phyloP scores from a whole-genome alignment of 2,888 invertebrate genomes.

The Scaptomyza caliginosa region DNA sequence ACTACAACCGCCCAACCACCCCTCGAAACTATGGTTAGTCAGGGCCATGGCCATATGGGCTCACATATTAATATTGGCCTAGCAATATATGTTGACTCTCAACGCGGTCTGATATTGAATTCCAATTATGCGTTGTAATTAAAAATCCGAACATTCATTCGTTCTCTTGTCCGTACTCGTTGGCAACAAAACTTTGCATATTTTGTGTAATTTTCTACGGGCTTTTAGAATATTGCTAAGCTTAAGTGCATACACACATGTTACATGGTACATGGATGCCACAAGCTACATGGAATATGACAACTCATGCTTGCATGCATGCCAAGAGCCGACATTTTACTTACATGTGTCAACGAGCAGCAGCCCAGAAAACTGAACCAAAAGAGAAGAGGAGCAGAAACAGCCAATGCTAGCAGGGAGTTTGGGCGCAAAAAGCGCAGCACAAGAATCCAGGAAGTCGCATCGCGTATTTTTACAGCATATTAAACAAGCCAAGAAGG shows the following conservation, averaged over 20 bases:
- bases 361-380: conserved; percentile 20
- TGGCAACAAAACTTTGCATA: conserved; percentile 18
- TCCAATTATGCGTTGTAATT: conserved; percentile 71
- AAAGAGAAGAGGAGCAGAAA: not conserved
- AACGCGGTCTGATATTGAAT: conserved; percentile 62
- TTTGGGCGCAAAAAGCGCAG: conserved; percentile 42
- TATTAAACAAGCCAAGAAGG: conserved; percentile 79
- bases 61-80: conserved; percentile 23
- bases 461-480: conserved; percentile 76
- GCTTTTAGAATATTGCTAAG: not conserved
- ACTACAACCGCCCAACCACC: not conserved
- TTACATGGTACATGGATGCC: not conserved
- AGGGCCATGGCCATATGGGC: not conserved
- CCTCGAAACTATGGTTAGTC: conserved; percentile 4
- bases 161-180: too few species aligned
- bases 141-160: conserved; percentile 35
- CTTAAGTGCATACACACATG: not conserved
- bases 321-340: conserved; percentile 56
- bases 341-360: conserved; percentile 63
- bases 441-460: conserved; percentile 54
- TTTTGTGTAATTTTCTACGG: conserved; percentile 5
- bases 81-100: conserved; percentile 8
- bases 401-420: conserved; percentile 32
- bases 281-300: conserved; percentile 16
- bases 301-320: conserved; percentile 28